Evolutionary conservation across 1,140 invertebrate species (phyloP), one percentile per base, ranked within the genome.

Genomic region (Orius laevigatus): DNA sequence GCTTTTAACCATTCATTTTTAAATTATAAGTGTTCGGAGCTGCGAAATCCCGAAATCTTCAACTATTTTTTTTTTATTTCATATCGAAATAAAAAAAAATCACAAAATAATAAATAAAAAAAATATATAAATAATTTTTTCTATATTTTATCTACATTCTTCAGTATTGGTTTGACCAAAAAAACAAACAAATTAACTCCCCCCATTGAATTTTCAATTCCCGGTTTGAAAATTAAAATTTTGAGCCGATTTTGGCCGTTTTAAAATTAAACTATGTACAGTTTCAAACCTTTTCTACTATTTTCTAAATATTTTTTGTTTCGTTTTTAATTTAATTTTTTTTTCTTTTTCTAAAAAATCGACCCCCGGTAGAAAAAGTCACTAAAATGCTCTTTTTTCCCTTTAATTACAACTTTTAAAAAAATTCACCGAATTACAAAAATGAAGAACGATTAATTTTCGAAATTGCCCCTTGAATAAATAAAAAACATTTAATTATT

Each of bases 1-100:
- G 32, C 16, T 19, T 41, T 31, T 44, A 44, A 42, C 14, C 48
- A 49, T 39, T 19, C 31, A 15, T 42, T 19, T 42, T 41, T 14
- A 20, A 16, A 15, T 47, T 14, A 12, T 34, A 18, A 35, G 25
- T 25, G 25, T 25, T 25, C 25, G 25, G 25, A 25, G 25, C 25
- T 25, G 25, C 25, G 25, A 25, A n/a, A 10, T 31, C n/a, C 31
- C 8, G 14, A 48, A 40, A 48, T 16, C 32, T 20, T 25, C 19
- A 31, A 31, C 35, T 36, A 12, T n/a, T 36, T 16, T 36, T 35
- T 40, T 25, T 40, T 20, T 40, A 18, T 33, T n/a, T 33, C 8
- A 1, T 19, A 36, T 18, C 14, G 34, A 38, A 36, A 16, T 16
- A 39, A 18, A 19, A 36, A 16, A 8, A 19, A 16, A 12, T 41